Conservation (phyloP, 2,888 invertebrate species). For the Tigriopus californicus region DNA sequence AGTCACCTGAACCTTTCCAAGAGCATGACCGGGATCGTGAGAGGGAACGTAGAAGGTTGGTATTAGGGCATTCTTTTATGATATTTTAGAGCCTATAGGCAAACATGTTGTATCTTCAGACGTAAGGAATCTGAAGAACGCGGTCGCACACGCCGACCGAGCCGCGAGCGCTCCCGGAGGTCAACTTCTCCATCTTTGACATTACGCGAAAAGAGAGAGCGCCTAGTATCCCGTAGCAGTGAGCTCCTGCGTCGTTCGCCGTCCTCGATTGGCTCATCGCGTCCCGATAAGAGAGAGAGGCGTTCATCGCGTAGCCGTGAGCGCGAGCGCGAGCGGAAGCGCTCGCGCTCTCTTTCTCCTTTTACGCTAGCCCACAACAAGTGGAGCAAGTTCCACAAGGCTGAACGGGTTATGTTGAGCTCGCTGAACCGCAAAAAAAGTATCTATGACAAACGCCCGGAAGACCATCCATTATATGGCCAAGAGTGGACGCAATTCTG, state of each 20-base stretch:
- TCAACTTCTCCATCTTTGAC: too few species aligned
- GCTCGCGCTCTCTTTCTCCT: not conserved
- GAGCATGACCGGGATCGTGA: conserved; percentile 25
- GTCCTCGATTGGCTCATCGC: too few species aligned
- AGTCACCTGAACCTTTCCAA: not conserved
- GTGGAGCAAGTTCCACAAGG: conserved; percentile 38
- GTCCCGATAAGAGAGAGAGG: conserved; percentile 1
- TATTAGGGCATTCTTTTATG: too few species aligned
- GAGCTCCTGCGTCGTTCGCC: too few species aligned
- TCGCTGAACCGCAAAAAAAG: conserved; percentile 44
- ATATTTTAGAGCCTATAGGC: too few species aligned
- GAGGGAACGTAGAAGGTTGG: conserved; percentile 18
- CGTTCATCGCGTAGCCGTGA: conserved; percentile 15
- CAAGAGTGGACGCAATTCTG: conserved; percentile 81
- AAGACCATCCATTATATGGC: conserved; percentile 67
- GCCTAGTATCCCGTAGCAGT: too few species aligned
- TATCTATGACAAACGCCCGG: conserved; percentile 62
- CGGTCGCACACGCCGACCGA: too few species aligned
- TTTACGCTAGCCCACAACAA: conserved; percentile 22
- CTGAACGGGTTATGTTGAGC: conserved; percentile 36
- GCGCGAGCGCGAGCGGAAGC: not conserved
- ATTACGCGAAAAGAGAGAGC: too few species aligned
- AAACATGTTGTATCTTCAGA: too few species aligned
- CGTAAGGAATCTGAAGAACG: too few species aligned
- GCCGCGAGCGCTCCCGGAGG: too few species aligned